These are phyloP conservation scores for Dunckerocampus dactyliophorus DNA, from an alignment of 2,113 vertebrate genomes.

Conservation along the genomic window DNA sequence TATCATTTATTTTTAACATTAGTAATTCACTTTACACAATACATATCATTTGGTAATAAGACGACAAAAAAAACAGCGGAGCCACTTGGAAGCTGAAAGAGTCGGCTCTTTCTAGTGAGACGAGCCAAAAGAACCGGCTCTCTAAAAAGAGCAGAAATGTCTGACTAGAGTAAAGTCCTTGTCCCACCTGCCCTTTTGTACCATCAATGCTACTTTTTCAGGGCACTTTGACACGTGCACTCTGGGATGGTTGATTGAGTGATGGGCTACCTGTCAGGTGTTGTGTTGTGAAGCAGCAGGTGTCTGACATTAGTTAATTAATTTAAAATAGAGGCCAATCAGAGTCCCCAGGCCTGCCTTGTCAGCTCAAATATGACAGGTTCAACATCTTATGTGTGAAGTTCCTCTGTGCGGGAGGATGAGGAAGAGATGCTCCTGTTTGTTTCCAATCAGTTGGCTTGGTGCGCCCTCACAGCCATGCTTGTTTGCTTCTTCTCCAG, in stretches of 20 bases:
- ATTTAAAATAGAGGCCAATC: background rate
- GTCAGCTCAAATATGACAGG: background rate
- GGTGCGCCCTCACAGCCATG: background rate
- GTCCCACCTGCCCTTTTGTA: background rate
- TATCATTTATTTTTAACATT: too few species aligned
- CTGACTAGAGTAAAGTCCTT: too few species aligned
- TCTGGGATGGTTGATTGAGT: background rate
- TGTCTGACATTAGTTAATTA: conserved; percentile 10
- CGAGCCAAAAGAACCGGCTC: too few species aligned
- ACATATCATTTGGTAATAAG: too few species aligned
- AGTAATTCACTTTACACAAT: too few species aligned
- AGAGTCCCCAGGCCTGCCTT: fast-evolving
- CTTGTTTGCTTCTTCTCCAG: conserved; percentile 54
- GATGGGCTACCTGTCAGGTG: too few species aligned
- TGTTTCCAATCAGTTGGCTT: background rate
- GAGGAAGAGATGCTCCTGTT: background rate
- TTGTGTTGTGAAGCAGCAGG: background rate
- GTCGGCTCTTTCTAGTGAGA: too few species aligned
- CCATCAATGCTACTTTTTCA: background rate
- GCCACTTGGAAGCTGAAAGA: too few species aligned
- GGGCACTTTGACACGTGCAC: background rate
- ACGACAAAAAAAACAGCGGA: too few species aligned
- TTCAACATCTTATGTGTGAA: background rate
- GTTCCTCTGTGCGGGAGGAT: background rate
- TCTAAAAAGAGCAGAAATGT: too few species aligned